These are phyloP conservation scores for Eurypyga helias DNA, from an alignment of 2,113 vertebrate genomes.

Conservation along the genomic window DNA sequence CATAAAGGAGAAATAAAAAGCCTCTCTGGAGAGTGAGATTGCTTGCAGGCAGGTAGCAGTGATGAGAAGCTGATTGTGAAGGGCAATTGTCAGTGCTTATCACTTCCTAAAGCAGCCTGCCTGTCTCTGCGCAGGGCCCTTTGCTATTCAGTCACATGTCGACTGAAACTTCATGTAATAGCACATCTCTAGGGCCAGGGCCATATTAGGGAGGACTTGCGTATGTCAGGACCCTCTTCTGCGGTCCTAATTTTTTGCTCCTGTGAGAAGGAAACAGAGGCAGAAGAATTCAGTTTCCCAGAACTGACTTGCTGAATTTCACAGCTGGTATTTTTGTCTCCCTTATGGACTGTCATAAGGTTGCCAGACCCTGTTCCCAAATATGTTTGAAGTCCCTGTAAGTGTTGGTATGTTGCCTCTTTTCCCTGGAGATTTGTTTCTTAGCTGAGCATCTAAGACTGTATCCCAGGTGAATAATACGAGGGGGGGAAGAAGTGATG, in stretches of 20 bases:
- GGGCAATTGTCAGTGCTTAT: neutral
- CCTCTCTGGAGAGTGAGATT: neutral
- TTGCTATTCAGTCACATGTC: neutral
- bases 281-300: neutral
- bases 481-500: neutral
- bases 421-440: neutral
- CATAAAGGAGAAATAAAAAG: neutral
- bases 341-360: neutral
- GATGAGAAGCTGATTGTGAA: slow-evolving; percentile 37
- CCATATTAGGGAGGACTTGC: accelerated
- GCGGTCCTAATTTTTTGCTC: neutral
- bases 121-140: neutral
- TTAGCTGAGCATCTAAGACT: neutral
- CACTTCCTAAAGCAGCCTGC: neutral
- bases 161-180: neutral
- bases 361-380: neutral
- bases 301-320: neutral
- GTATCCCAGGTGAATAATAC: neutral
- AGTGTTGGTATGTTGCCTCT: neutral
- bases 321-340: neutral
- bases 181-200: neutral
- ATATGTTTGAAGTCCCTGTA: neutral
- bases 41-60: neutral
- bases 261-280: neutral
- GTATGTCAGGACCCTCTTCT: neutral